Evolutionary conservation across 1,140 invertebrate genomes (phyloP).

Genomic region (Drosophila kanapiae): DNA sequence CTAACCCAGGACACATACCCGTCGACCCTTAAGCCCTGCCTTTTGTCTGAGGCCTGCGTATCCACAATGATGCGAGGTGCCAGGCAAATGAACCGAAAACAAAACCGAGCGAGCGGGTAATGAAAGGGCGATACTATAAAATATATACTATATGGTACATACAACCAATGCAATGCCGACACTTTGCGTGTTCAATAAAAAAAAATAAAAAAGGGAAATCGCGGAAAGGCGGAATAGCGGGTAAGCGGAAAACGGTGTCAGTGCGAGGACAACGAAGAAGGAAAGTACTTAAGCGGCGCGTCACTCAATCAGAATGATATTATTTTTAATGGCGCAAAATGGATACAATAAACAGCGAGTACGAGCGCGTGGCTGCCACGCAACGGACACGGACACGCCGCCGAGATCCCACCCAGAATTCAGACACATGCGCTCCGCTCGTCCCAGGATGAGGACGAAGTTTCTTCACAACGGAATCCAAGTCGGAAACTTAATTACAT

Average conservation of each 20-base stretch:
- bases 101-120: constrained; percentile 37
- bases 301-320: constrained; percentile 83
- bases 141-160: constrained; percentile 6
- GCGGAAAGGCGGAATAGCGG: constrained; percentile 11
- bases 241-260: constrained; percentile 72
- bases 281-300: constrained; percentile 82
- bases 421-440: constrained; percentile 36
- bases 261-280: constrained; percentile 70
- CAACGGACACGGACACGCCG: constrained; percentile 42
- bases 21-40: constrained; percentile 11
- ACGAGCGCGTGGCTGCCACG: constrained; percentile 64
- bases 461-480: constrained; percentile 26
- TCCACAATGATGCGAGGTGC: constrained; percentile 38
- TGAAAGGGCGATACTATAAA: constrained; percentile 32
- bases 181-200: constrained; percentile 81
- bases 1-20: constrained; percentile 4
- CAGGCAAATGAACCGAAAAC: constrained; percentile 24
- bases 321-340: constrained; percentile 81
- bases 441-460: constrained; percentile 55
- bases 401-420: constrained; percentile 25
- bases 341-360: constrained; percentile 71
- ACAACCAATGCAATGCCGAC: constrained; percentile 37
- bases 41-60: constrained; percentile 46
- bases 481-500: constrained; percentile 76
- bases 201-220: constrained; percentile 52